A percentile compares a stretch with the other conserved stretches of the same genome.
These are phyloP conservation scores for Tapera naevia DNA, from an alignment of 2,797 vertebrate genomes.

Conservation along the genomic window DNA sequence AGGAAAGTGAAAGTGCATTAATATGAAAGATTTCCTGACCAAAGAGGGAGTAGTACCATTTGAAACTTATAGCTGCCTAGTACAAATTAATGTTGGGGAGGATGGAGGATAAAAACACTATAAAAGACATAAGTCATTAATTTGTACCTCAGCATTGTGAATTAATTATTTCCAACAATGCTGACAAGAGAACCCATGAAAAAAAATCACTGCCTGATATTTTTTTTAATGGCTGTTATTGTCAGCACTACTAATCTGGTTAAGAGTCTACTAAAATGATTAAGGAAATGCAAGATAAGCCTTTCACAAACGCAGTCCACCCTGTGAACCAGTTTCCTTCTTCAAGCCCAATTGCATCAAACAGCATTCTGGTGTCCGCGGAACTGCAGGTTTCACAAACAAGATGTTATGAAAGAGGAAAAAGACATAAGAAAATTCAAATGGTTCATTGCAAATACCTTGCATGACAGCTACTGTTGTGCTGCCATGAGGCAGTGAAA, in stretches of 20 bases:
- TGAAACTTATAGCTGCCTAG: neutral
- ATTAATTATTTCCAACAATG: constrained; percentile 32
- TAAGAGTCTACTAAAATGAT: neutral
- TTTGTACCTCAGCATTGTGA: neutral
- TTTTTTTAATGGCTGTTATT: neutral
- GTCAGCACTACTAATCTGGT: neutral
- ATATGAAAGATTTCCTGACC: neutral
- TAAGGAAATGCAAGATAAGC: neutral
- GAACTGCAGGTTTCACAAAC: neutral
- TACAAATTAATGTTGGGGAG: neutral
- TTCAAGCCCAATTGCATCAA: neutral
- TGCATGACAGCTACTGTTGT: neutral
- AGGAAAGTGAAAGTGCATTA: neutral
- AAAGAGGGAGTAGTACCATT: neutral
- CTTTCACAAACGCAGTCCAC: neutral
- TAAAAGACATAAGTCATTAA: neutral
- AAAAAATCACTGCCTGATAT: neutral
- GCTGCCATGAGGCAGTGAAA: neutral
- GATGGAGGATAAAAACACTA: neutral
- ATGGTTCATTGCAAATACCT: neutral
- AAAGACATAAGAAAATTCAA: neutral
- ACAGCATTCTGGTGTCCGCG: neutral
- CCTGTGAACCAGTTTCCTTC: neutral
- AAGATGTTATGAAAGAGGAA: neutral
- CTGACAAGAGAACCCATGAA: neutral